Base-by-base conservation (phyloP, 2,888 invertebrate species). In the Atrina japonica region DNA sequence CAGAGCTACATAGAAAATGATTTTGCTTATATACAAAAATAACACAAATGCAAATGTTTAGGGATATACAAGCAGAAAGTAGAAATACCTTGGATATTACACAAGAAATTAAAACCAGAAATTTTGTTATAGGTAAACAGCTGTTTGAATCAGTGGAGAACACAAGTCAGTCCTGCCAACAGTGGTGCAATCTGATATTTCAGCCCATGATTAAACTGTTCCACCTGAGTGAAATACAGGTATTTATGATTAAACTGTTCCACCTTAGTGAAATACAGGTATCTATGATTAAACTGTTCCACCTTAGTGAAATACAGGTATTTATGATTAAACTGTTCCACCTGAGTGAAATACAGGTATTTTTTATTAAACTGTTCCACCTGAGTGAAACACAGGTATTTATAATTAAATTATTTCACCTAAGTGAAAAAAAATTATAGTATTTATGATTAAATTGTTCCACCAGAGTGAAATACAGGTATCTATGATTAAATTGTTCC, bases 151-250 rank as follows among this genome's bases (percentile, higher is more conserved):
- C 53, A 53, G 53, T 30, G 6, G 53, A 53, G 14, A 35, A 53
- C n/a, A 35, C 29, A 30, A 18, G n/a, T 30, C 18, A 16, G 21
- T 35, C 50, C 27, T 27, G 49, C 59, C 16, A 18, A 14, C 43
- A 18, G 7, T 61, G 52, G 27, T 61, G n/a, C 49, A 9, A 35
- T 21, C 29, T 65, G n/a, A 49, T 60, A 14, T 60, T 58, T 61
- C 41, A 30, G 14, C 18, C 45, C n/a, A 65, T 43, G 30, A 14
- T 50, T 25, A 35, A 43, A 59, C 50, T 52, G 43, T 43, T 52
- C 52, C 18, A 60, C 41, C n/a, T n/a, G 16, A 27, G 18, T 29
- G 45, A 29, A 18, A 25, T 60, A 45, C 60, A 60, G 60, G 60
- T 60, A 25, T 23, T n/a, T 7, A 16, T 16, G 14, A 25, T 27